These are phyloP conservation scores for Hippopotamyrus pictus DNA, from an alignment of 2,797 vertebrate genomes.

Conservation along the genomic window DNA sequence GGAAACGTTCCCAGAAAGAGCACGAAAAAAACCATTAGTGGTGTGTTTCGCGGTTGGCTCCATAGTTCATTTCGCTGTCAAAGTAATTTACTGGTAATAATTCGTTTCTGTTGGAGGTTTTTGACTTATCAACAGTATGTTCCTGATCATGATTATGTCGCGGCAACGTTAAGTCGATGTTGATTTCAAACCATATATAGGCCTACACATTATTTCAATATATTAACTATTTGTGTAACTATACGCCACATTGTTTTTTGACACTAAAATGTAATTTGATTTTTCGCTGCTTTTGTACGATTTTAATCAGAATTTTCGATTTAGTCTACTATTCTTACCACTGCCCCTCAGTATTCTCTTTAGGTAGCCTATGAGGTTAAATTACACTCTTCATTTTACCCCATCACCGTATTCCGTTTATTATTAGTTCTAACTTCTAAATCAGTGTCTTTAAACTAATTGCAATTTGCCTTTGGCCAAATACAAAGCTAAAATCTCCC, in stretches of 20 bases:
- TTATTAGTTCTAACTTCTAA: not conserved
- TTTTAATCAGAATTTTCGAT: not conserved
- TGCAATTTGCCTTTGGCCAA: not conserved
- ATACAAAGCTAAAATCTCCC: not conserved
- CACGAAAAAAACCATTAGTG: not conserved
- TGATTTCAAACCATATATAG: not conserved
- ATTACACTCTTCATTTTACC: not conserved
- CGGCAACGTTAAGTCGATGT: not conserved
- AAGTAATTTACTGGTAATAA: conserved; percentile 4
- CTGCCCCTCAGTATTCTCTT: not conserved
- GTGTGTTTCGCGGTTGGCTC: not conserved
- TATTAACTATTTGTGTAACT: not conserved
- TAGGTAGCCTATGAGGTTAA: not conserved
- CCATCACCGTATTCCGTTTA: not conserved
- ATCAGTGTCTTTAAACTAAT: not conserved
- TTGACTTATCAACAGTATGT: not conserved
- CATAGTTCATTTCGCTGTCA: not conserved
- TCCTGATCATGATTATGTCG: not conserved
- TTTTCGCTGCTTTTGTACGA: not conserved
- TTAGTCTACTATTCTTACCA: not conserved
- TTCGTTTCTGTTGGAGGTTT: not conserved
- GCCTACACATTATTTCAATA: not conserved
- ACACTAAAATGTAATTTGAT: not conserved
- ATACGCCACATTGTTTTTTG: not conserved
- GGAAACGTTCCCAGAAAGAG: conserved; percentile 7